Base-by-base conservation (phyloP, 2,113 vertebrate species). In the Megaleporinus macrocephalus region DNA sequence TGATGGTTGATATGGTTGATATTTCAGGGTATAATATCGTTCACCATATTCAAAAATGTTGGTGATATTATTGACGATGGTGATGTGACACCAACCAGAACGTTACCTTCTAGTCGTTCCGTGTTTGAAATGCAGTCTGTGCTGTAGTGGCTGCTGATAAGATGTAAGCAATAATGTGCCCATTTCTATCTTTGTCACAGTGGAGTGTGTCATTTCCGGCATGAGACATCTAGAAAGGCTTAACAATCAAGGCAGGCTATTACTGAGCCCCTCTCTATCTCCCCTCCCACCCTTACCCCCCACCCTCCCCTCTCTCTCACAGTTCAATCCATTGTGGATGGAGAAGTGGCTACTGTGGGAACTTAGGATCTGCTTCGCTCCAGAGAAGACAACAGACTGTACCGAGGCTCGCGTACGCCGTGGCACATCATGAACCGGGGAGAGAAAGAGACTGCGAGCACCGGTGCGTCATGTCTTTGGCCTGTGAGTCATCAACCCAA, bases 401-500 rank as follows among this genome's bases (percentile, higher is more conserved):
- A 14, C 9, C 13, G 24, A 47, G 22, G 20, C 18, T 78, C 57
- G 61, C 57, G 49, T 44, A 63, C 44, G 55, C 51, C 66, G 72
- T 18, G 20, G 49, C 20, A 26, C 13, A 36, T 62, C n/a, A 53
- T 33, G 83, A 41, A 55, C 13, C 30, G 20, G n/a, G 71, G 82
- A 78, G 63, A 78, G 26, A 41, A 14, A 53, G 30, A 71, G 51
- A 79, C 9, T 57, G 22, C 36, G 44, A 24, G 66, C 66, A 36
- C 27, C 75, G 85, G 81, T 91, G 90, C 89, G 85, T 92, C 91
- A 93, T 85, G 81, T 75, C 24, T 88, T 78, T 53, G 65, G 84
- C 85, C 87, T 88, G 89, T 93, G 91, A 93, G 90, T 93, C 91
- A 92, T 88, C 87, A 61, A 79, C 86, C 81, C 86, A 77, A 85